Conservation (phyloP, 2,888 invertebrate genomes). For the Aporophyla nigra region DNA sequence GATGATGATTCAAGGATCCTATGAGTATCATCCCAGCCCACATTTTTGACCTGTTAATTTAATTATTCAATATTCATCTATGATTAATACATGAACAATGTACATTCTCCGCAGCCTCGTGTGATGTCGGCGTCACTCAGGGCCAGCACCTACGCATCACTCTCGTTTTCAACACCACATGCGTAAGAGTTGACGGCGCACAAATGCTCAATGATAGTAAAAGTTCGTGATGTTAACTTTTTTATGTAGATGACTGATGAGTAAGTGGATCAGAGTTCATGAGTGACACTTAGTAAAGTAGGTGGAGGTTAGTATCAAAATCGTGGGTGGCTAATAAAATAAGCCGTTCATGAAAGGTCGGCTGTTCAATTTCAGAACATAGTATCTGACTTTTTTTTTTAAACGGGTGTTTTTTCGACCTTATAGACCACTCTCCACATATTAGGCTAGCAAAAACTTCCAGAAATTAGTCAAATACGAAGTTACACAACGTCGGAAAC, state of each 20-base stretch:
- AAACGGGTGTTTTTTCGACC: too few relatives aligned
- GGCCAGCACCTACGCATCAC: conserved; percentile 75
- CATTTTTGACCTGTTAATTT: conserved; percentile 13
- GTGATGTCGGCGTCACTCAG: conserved; percentile 68
- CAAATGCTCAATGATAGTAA: conserved; percentile 55
- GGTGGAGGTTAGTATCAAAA: not conserved
- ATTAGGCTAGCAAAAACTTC: too few relatives aligned
- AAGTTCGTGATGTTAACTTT: conserved; percentile 44
- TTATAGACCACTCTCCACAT: too few relatives aligned
- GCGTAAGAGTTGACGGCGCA: conserved; percentile 53
- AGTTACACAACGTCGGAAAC: too few relatives aligned
- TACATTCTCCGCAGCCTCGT: conserved; percentile 57
- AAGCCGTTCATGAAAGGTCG: not conserved
- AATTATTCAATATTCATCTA: conserved; percentile 35
- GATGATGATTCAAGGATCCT: not conserved
- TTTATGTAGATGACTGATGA: conserved; percentile 15
- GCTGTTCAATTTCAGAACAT: too few relatives aligned
- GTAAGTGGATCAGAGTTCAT: conserved; percentile 7
- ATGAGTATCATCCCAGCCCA: conserved; percentile 28
- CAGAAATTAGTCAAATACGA: too few relatives aligned
- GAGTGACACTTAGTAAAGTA: conserved; percentile 16
- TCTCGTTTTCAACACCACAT: conserved; percentile 77
- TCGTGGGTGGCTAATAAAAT: not conserved
- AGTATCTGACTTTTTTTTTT: too few relatives aligned
- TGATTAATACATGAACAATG: conserved; percentile 51